A percentile compares a stretch with the other conserved stretches of the same genome.
Conservation (phyloP, 2,113 vertebrate species). For the Cervus canadensis region DNA sequence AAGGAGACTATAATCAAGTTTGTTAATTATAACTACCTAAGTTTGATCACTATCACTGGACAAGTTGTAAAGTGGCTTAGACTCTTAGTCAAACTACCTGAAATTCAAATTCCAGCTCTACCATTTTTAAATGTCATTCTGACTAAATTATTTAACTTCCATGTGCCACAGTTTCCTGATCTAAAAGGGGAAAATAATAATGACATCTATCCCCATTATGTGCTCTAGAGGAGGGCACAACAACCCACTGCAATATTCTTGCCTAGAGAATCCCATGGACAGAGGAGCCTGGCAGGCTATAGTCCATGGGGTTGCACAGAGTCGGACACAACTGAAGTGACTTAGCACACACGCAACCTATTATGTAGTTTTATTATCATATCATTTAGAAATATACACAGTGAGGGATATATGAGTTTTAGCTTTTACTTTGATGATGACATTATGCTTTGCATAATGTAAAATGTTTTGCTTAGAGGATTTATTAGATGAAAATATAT, state of each 20-base stretch:
- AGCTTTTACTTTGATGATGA: background rate
- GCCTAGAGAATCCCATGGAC: background rate
- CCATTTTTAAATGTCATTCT: background rate
- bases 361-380: background rate
- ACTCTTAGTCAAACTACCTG: background rate
- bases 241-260: background rate
- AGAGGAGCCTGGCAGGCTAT: background rate
- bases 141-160: background rate
- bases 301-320: background rate
- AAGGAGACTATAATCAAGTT: background rate
- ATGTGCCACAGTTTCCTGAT: background rate
- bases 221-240: background rate
- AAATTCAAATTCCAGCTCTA: background rate
- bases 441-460: background rate
- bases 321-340: background rate
- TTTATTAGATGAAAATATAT: background rate
- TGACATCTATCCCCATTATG: background rate
- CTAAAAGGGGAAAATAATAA: background rate
- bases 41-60: background rate
- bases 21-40: background rate
- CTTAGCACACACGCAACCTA: rapidly evolving
- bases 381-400: background rate
- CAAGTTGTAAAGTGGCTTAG: background rate
- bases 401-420: background rate
- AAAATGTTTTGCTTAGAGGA: background rate